Conservation (phyloP, 2,888 invertebrate species). For the Apoderus coryli region DNA sequence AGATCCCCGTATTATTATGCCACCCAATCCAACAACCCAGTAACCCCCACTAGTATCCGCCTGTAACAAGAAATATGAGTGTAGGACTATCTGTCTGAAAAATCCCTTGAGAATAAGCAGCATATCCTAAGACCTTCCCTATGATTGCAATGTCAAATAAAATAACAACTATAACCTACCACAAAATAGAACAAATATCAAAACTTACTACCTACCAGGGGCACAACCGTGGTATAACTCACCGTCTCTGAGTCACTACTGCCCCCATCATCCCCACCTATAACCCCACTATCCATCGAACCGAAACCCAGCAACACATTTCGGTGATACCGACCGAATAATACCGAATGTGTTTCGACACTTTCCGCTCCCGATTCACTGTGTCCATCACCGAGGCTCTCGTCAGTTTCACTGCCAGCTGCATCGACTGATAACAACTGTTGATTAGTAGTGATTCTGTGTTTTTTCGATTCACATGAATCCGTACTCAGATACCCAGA, state of each 20-base stretch:
- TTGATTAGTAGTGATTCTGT: constrained; percentile 15
- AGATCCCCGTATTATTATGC: too few relatives aligned
- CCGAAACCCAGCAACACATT: constrained; percentile 18
- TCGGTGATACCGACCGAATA: constrained; percentile 58
- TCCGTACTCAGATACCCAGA: constrained; percentile 79
- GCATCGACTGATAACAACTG: constrained; percentile 18
- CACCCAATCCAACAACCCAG: too few relatives aligned
- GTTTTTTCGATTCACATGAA: constrained; percentile 27
- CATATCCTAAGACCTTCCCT: too few relatives aligned
- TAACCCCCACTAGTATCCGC: too few relatives aligned
- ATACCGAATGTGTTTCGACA: constrained; percentile 74
- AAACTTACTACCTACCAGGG: constrained; percentile 14
- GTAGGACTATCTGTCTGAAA: too few relatives aligned
- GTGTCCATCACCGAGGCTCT: constrained; percentile 64
- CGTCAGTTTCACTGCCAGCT: constrained; percentile 55
- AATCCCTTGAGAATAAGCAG: too few relatives aligned
- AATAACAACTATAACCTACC: too few relatives aligned
- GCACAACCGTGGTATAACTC: constrained; percentile 32
- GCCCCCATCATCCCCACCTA: constrained; percentile 25
- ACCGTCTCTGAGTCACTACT: constrained; percentile 35
- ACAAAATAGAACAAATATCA: too few relatives aligned
- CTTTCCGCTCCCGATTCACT: constrained; percentile 82
- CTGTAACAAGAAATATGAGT: too few relatives aligned
- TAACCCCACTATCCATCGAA: constrained; percentile 32
- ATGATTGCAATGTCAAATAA: too few relatives aligned